A percentile compares a stretch with the other conserved stretches of the same genome.
These are phyloP conservation scores for Malaclemys terrapin DNA, from an alignment of 2,113 vertebrate genomes.

Conservation along the genomic window DNA sequence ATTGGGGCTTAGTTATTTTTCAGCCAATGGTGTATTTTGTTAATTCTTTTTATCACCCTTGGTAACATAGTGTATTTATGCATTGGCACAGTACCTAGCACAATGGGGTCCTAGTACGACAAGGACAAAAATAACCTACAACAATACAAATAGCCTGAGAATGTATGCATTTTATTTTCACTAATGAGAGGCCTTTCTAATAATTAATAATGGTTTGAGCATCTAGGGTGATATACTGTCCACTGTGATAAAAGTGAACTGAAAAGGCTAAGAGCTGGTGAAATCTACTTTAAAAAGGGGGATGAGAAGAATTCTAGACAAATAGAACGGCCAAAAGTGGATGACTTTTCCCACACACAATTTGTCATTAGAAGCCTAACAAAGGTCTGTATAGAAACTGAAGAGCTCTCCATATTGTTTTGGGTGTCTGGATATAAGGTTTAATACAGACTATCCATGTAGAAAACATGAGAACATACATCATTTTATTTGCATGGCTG, in stretches of 20 bases:
- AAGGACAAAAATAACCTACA: too few species aligned
- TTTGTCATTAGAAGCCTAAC: neutral
- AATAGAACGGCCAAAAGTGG: neutral
- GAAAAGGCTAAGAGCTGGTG: neutral
- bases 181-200: neutral
- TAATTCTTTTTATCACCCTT: too few species aligned
- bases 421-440: neutral
- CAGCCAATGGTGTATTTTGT: too few species aligned
- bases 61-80: too few species aligned
- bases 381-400: neutral
- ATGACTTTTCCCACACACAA: neutral
- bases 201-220: too few species aligned
- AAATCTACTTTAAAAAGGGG: neutral
- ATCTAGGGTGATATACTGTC: neutral
- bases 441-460: neutral
- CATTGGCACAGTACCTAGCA: too few species aligned
- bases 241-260: neutral
- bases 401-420: neutral
- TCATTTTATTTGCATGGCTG: neutral
- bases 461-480: neutral
- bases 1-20: too few species aligned
- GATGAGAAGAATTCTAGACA: neutral
- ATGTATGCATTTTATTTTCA: neutral
- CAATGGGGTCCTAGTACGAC: too few species aligned
- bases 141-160: neutral